Percentiles rank a stretch among this genome's conserved stretches.
phyloP scores from a whole-genome alignment of 2,113 vertebrate species.

The Phyllopteryx taeniolatus region DNA sequence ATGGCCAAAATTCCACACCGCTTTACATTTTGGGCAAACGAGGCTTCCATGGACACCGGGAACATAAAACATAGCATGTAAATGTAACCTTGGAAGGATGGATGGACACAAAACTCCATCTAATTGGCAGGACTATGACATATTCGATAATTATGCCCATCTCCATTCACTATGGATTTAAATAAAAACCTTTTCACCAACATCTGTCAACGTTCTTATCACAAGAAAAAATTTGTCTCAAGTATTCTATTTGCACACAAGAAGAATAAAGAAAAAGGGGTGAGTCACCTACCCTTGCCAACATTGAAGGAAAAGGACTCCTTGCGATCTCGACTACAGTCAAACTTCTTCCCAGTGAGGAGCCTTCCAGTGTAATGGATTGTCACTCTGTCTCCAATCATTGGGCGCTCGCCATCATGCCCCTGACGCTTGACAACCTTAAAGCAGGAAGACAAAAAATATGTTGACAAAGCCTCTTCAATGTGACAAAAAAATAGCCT shows the following conservation, averaged over 20 bases:
- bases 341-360: constrained; percentile 88
- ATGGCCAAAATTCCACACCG: no score
- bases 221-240: background rate
- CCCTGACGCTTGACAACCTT: constrained; percentile 84
- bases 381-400: constrained; percentile 91
- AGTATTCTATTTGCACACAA: background rate
- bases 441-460: background rate
- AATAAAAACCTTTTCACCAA: no score
- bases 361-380: constrained; percentile 93
- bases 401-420: constrained; percentile 78
- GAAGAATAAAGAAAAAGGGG: background rate
- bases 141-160: background rate
- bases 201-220: background rate
- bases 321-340: constrained; percentile 87
- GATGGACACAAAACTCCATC: no score
- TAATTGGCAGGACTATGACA: background rate
- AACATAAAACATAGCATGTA: no score
- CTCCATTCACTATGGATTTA: background rate
- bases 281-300: constrained; percentile 79
- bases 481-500: constrained; percentile 7
- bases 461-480: background rate
- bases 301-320: constrained; percentile 89
- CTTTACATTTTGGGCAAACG: no score
- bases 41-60: no score
- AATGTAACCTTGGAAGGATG: no score